phyloP scores from a whole-genome alignment of 1,140 invertebrate species.

The Sitophilus oryzae region DNA sequence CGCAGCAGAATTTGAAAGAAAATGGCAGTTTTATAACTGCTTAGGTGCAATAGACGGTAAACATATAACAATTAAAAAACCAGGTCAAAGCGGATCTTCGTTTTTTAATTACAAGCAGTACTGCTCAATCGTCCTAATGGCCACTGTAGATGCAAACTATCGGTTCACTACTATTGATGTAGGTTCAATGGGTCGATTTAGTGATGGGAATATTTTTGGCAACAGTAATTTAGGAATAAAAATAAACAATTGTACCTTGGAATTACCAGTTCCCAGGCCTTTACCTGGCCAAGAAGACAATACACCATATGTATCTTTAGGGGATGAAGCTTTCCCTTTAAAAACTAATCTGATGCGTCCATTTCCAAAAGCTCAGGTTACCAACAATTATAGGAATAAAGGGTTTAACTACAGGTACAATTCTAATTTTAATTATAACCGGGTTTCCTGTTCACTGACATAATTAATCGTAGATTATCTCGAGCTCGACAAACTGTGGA shows the following conservation, averaged over 20 bases:
- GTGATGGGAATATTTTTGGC: slow-evolving; percentile 34
- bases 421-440: no score
- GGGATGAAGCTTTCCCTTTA: slow-evolving; percentile 47
- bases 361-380: slow-evolving; percentile 39
- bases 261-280: slow-evolving; percentile 12
- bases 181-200: slow-evolving; percentile 43
- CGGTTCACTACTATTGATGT: slow-evolving; percentile 46
- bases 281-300: slow-evolving; percentile 3
- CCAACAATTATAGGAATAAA: slow-evolving; percentile 26
- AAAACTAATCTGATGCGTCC: slow-evolving; percentile 44
- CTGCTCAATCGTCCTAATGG: no score
- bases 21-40: slow-evolving; percentile 44
- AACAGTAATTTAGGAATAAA: slow-evolving; percentile 15
- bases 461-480: slow-evolving; percentile 17
- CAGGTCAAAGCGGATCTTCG: no score
- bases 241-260: slow-evolving; percentile 14
- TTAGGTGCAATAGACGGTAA: no score
- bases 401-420: no score
- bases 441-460: no score
- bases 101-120: no score
- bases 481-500: slow-evolving; percentile 21
- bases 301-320: slow-evolving; percentile 34
- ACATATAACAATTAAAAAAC: no score
- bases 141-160: slow-evolving; percentile 46
- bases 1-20: slow-evolving; percentile 30